Conservation (phyloP, 2,113 vertebrate genomes). For the Heptranchias perlo region DNA sequence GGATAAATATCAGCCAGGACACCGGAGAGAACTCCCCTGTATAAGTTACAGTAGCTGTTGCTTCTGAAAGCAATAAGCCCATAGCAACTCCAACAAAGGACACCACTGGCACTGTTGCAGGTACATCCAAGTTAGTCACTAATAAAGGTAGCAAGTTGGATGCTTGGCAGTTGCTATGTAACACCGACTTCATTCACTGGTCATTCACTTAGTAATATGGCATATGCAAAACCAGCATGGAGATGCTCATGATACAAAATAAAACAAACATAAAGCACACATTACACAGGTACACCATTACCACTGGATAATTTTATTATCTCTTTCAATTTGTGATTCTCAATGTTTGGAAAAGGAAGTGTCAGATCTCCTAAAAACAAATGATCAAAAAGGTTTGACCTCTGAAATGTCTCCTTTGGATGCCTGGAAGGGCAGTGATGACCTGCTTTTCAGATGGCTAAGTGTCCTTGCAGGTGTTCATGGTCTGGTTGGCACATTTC, state of each 20-base stretch:
- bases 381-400: background rate
- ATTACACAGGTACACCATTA: background rate
- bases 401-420: background rate
- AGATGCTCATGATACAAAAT: background rate
- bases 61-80: background rate
- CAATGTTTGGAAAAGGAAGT: background rate
- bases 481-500: background rate
- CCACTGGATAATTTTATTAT: background rate
- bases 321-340: slow-evolving; percentile 1
- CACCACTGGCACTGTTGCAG: background rate
- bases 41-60: background rate
- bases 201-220: background rate
- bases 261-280: background rate
- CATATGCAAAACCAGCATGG: background rate
- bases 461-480: slow-evolving; percentile 4
- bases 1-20: no score
- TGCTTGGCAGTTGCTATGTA: background rate
- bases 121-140: background rate
- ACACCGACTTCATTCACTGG: background rate
- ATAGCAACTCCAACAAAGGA: background rate
- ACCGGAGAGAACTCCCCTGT: no score
- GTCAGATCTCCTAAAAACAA: no score
- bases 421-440: background rate
- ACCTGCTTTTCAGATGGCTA: background rate
- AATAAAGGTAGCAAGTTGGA: background rate